Percentiles rank a stretch among this genome's conserved stretches.
Conservation (phyloP, 2,113 vertebrate genomes). For the Hoplias malabaricus region DNA sequence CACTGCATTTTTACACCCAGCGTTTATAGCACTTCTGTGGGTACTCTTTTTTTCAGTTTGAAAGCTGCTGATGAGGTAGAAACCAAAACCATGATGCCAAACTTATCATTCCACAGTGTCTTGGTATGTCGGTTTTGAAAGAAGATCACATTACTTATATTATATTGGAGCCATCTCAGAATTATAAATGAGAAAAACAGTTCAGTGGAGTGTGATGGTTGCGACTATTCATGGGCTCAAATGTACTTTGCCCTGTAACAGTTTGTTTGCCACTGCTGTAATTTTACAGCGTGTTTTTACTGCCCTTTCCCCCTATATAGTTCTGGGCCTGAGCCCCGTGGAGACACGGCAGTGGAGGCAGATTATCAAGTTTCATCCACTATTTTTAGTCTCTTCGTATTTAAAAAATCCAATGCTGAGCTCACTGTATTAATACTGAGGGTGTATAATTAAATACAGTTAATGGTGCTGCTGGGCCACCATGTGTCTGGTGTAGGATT, state of each 20-base stretch:
- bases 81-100: conserved; percentile 25
- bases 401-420: conserved; percentile 34
- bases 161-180: background rate
- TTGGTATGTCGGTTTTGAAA: conserved; percentile 17
- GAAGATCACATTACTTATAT: background rate
- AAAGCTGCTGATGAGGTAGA: conserved; percentile 16
- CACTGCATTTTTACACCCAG: conserved; percentile 13
- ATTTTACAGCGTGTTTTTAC: background rate
- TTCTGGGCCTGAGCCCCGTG: conserved; percentile 22
- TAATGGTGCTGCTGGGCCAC: conserved; percentile 28
- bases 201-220: background rate
- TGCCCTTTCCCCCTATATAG: conserved; percentile 1
- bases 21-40: conserved; percentile 22
- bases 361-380: conserved; percentile 42
- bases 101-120: background rate
- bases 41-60: conserved; percentile 25
- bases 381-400: conserved; percentile 43
- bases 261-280: background rate
- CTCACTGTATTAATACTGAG: conserved; percentile 21
- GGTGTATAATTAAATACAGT: conserved; percentile 40
- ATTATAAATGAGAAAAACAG: background rate
- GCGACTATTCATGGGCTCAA: background rate
- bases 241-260: background rate
- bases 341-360: conserved; percentile 25
- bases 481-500: conserved; percentile 36